A percentile compares a stretch with the other conserved stretches of the same genome.
phyloP scores from a whole-genome alignment of 2,888 invertebrate genomes.

The Trissolcus japonicus region DNA sequence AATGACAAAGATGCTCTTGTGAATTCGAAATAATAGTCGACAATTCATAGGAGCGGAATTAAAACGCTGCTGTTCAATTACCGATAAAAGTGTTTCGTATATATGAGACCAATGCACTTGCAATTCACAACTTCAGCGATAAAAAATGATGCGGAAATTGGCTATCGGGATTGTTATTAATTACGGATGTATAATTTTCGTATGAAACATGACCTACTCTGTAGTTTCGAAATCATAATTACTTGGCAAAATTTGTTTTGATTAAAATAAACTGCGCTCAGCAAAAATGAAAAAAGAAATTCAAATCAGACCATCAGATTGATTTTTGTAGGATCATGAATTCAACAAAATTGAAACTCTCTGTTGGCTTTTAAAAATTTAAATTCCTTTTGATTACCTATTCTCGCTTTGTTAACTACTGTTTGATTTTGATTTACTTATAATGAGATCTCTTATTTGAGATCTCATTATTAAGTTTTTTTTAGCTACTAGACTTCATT shows the following conservation, averaged over 20 bases:
- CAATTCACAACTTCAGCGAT: conserved; percentile 14
- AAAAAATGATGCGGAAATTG: conserved; percentile 47
- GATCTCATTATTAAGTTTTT: too few relatives aligned
- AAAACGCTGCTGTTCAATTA: conserved; percentile 28
- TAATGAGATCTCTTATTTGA: too few relatives aligned
- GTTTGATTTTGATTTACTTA: too few relatives aligned
- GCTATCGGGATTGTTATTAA: conserved; percentile 40
- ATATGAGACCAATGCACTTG: conserved; percentile 22
- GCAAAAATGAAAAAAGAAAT: too few relatives aligned
- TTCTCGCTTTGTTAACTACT: too few relatives aligned
- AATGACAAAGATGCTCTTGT: conserved; percentile 25
- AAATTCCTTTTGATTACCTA: too few relatives aligned
- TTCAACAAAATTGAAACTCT: too few relatives aligned
- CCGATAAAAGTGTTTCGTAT: conserved; percentile 35
- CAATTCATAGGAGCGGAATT: conserved; percentile 35
- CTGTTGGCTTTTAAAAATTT: too few relatives aligned
- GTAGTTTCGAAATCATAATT: neutral
- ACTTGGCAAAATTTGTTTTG: neutral
- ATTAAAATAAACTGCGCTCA: too few relatives aligned
- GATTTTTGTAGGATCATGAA: too few relatives aligned
- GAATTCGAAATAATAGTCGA: conserved; percentile 42
- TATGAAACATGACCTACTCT: conserved; percentile 18
- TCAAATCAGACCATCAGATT: too few relatives aligned
- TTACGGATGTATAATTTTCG: conserved; percentile 41
- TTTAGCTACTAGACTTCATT: too few relatives aligned